Conservation (phyloP, 2,113 vertebrate species). For the Mesitornis unicolor region DNA sequence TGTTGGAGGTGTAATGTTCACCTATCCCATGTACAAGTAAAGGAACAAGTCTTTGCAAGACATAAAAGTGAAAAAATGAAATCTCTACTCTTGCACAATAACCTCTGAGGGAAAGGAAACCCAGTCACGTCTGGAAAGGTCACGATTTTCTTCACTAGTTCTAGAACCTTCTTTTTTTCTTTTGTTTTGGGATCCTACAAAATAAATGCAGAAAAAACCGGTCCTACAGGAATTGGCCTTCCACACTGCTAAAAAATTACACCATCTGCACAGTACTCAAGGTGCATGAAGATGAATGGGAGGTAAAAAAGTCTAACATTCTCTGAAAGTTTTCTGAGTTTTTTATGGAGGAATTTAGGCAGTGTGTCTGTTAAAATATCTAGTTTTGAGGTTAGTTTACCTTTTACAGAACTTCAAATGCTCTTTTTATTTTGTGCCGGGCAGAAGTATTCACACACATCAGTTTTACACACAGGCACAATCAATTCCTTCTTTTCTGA, state of each 20-base stretch:
- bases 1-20: not conserved
- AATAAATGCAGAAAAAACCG: not conserved
- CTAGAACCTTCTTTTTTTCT: not conserved
- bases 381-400: not conserved
- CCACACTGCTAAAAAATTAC: not conserved
- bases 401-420: not conserved
- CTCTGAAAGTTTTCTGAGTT: not conserved
- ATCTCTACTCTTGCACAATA: not conserved
- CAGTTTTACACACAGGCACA: not conserved
- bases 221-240: not conserved
- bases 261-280: not conserved
- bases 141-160: not conserved
- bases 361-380: not conserved
- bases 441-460: not conserved
- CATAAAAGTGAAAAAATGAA: not conserved
- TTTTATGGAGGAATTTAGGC: not conserved
- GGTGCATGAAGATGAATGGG: not conserved
- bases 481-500: constrained; percentile 18
- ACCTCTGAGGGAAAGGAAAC: not conserved
- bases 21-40: not conserved
- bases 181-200: not conserved
- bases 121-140: not conserved
- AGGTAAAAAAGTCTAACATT: not conserved
- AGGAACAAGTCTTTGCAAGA: not conserved
- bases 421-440: not conserved